Evolutionary conservation across 2,797 vertebrate species (phyloP).

Genomic region (Pangasius djambal): DNA sequence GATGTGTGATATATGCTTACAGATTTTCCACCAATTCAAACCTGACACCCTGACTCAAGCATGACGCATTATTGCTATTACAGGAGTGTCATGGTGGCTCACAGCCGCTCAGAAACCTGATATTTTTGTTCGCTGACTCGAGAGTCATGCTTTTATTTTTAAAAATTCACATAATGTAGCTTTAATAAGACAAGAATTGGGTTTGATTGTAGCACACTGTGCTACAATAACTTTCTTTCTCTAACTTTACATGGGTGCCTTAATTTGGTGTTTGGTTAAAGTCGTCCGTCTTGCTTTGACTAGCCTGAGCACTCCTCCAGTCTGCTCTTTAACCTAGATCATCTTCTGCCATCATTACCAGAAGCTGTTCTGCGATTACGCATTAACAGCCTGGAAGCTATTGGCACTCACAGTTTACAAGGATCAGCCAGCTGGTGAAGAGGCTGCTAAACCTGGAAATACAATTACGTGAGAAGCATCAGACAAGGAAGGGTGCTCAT

Average conservation of each 20-base stretch:
- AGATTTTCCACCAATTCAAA: neutral
- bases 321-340: neutral
- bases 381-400: neutral
- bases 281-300: neutral
- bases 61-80: neutral
- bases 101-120: neutral
- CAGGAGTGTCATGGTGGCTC: neutral
- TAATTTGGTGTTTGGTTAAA: neutral
- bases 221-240: no score
- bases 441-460: slow-evolving; percentile 22
- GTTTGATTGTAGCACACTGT: neutral
- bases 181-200: neutral
- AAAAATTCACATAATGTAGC: neutral
- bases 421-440: slow-evolving; percentile 25
- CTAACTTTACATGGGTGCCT: neutral
- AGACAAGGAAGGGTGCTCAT: slow-evolving; percentile 7
- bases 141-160: neutral
- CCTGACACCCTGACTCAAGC: neutral
- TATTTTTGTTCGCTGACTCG: neutral
- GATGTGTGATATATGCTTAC: neutral
- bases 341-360: neutral
- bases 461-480: slow-evolving; percentile 17
- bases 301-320: neutral
- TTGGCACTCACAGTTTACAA: neutral
- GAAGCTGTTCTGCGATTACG: neutral